Percentiles rank a stretch among this genome's conserved stretches.
Conservation (phyloP, 2,888 invertebrate species). For the Orthosia cruda region DNA sequence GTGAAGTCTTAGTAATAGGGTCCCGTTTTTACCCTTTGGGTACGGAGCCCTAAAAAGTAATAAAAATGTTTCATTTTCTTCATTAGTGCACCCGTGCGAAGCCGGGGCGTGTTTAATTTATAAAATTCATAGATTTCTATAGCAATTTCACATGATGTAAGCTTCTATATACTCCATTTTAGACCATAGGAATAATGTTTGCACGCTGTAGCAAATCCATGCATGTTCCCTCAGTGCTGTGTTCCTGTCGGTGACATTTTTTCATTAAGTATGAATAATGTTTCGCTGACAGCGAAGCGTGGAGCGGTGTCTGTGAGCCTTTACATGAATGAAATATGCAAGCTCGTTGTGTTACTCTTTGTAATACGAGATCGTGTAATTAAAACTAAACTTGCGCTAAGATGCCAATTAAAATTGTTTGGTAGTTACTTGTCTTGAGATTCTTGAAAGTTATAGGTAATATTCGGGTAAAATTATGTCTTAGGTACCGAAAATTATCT, state of each 20-base stretch:
- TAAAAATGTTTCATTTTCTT: no score
- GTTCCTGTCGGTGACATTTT: slow-evolving; percentile 68
- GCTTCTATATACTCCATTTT: slow-evolving; percentile 20
- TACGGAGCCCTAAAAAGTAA: no score
- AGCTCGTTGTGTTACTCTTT: slow-evolving; percentile 29
- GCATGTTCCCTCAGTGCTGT: slow-evolving; percentile 40
- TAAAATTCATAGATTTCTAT: not conserved
- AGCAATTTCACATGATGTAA: slow-evolving; percentile 4
- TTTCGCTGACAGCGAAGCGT: slow-evolving; percentile 62
- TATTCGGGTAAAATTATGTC: no score
- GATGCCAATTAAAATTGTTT: slow-evolving; percentile 40
- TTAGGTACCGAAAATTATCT: no score
- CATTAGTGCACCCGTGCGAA: no score
- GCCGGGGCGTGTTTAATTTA: no score
- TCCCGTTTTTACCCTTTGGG: no score
- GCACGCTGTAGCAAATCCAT: slow-evolving; percentile 44
- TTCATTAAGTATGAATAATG: slow-evolving; percentile 72
- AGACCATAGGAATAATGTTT: slow-evolving; percentile 37
- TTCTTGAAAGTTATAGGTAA: no score
- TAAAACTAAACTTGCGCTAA: slow-evolving; percentile 55
- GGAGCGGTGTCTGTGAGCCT: slow-evolving; percentile 60
- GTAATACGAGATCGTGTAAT: slow-evolving; percentile 49
- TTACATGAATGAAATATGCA: slow-evolving; percentile 67
- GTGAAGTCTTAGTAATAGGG: no score
- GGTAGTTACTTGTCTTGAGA: not conserved